Conservation (phyloP, 2,888 invertebrate species). For the Drosophila mayaguana region DNA sequence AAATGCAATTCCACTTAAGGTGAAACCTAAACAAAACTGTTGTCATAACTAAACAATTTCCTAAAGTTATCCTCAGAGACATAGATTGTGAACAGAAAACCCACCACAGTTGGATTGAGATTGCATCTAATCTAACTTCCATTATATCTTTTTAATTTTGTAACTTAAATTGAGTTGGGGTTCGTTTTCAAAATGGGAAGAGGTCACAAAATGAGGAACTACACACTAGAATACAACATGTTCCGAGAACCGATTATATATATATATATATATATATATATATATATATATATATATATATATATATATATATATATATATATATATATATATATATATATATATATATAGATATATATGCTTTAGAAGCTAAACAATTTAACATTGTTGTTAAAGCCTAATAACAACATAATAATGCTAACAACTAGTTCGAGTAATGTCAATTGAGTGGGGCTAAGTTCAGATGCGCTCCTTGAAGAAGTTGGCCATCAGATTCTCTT, state of each 20-base stretch:
- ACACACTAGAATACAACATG: slow-evolving; percentile 40
- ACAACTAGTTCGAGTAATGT: slow-evolving; percentile 51
- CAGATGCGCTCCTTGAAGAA: slow-evolving; percentile 74
- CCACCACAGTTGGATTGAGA: not conserved
- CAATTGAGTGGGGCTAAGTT: slow-evolving; percentile 18
- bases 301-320: not conserved
- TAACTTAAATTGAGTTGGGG: not conserved
- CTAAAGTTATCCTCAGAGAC: slow-evolving; percentile 21
- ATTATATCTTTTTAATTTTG: not conserved
- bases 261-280: not conserved
- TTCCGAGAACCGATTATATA: slow-evolving; percentile 63
- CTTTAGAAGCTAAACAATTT: slow-evolving; percentile 64
- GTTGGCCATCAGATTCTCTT: slow-evolving; percentile 81
- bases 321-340: not conserved
- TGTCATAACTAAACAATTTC: slow-evolving; percentile 52
- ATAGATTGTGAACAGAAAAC: not conserved
- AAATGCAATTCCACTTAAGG: slow-evolving; percentile 33
- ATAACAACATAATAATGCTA: slow-evolving; percentile 19
- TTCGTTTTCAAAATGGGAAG: not conserved
- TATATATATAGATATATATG: slow-evolving; percentile 15
- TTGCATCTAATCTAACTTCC: not conserved
- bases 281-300: not conserved
- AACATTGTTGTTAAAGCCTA: slow-evolving; percentile 23
- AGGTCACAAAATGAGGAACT: slow-evolving; percentile 13
- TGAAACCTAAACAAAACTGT: slow-evolving; percentile 1